phyloP scores from a whole-genome alignment of 2,888 invertebrate species.

The Gonocerus acuteangulatus region DNA sequence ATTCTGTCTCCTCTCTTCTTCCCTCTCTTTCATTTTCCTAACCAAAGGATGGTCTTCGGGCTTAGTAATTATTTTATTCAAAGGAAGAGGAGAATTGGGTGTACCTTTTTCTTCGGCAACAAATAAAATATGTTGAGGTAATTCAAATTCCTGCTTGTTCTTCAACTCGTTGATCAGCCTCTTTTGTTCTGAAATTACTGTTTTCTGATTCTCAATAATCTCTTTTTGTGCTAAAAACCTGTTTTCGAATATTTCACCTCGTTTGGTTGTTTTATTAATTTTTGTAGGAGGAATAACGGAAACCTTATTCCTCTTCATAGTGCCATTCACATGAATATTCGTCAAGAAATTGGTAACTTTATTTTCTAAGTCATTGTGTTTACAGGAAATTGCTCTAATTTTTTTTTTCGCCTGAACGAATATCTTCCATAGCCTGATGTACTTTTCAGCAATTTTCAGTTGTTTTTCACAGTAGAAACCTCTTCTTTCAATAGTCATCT shows the following conservation, averaged over 20 bases:
- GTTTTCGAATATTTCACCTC: conserved; percentile 1
- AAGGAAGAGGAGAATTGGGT: background rate
- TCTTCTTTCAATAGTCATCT: too few species aligned
- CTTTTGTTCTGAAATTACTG: conserved; percentile 8
- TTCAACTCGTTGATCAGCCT: conserved; percentile 3
- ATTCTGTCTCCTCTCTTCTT: conserved; percentile 9
- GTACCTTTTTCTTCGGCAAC: background rate
- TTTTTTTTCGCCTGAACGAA: background rate
- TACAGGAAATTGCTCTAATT: background rate
- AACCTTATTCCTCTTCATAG: too few species aligned
- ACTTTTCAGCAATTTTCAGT: conserved; percentile 1
- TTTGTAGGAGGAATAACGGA: too few species aligned
- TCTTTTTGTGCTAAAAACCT: conserved; percentile 13
- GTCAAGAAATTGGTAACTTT: conserved; percentile 3
- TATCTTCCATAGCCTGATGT: conserved; percentile 6
- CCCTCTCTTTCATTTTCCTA: conserved; percentile 6
- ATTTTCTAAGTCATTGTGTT: background rate
- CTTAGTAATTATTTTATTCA: conserved; percentile 3
- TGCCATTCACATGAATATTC: too few species aligned
- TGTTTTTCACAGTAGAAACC: background rate
- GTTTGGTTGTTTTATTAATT: background rate
- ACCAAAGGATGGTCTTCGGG: conserved; percentile 4
- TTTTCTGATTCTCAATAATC: conserved; percentile 10
- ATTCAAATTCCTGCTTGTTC: too few species aligned
- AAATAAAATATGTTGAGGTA: background rate